Conservation (phyloP, 2,888 invertebrate species). For the Oscheius sp. region DNA sequence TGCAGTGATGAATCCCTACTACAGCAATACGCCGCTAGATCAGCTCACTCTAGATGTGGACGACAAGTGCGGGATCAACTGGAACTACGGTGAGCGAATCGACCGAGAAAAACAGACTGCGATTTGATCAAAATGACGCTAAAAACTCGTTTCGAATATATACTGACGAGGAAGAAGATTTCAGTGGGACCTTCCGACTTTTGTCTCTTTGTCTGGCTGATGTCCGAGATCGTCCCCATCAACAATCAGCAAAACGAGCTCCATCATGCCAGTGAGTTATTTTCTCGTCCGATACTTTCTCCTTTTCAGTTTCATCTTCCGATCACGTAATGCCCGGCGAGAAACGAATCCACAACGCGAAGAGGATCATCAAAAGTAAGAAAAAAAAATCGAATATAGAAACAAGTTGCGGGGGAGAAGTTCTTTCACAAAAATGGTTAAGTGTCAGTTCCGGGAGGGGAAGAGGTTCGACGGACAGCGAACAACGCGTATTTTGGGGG, state of each 20-base stretch:
- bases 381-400: not conserved
- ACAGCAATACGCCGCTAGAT: slow-evolving; percentile 60
- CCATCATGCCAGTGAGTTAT: slow-evolving; percentile 13
- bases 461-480: not conserved
- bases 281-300: not conserved
- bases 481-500: not conserved
- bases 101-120: too few species aligned
- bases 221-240: slow-evolving; percentile 67
- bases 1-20: slow-evolving; percentile 69
- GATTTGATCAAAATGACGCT: too few species aligned
- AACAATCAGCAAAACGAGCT: slow-evolving; percentile 34
- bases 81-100: slow-evolving; percentile 70
- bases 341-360: slow-evolving; percentile 12
- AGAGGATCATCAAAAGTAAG: slow-evolving; percentile 31
- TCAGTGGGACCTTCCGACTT: slow-evolving; percentile 65
- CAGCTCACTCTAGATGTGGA: slow-evolving; percentile 64
- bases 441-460: too few species aligned
- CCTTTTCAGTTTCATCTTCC: slow-evolving; percentile 24
- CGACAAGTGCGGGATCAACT: slow-evolving; percentile 70
- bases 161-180: too few species aligned
- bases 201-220: slow-evolving; percentile 69
- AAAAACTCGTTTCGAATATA: too few species aligned
- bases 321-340: slow-evolving; percentile 29
- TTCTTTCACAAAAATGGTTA: too few species aligned
- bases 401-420: not conserved